Conservation (phyloP, 2,113 vertebrate species). For the Diadophis punctatus region DNA sequence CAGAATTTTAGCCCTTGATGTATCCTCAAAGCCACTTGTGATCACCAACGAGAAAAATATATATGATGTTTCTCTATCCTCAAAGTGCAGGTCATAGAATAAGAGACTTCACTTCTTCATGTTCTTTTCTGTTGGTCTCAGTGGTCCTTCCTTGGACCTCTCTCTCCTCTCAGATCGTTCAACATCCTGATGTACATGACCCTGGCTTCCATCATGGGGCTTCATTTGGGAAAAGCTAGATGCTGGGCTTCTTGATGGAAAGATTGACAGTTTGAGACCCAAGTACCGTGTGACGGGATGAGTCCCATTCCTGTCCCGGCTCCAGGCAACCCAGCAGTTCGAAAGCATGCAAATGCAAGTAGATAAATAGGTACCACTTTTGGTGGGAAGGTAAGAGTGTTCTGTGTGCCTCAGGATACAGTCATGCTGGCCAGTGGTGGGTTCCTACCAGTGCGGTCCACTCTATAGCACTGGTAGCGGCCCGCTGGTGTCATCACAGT, state of each 20-base stretch:
- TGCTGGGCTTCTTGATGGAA: neutral
- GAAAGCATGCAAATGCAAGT: neutral
- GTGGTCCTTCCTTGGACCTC: neutral
- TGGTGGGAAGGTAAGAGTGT: neutral
- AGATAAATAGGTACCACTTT: neutral
- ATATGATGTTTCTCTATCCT: neutral
- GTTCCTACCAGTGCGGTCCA: too few species aligned
- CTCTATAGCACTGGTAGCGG: too few species aligned
- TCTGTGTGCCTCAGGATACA: neutral
- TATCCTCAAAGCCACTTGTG: neutral
- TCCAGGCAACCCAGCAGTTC: neutral
- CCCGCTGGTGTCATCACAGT: too few species aligned
- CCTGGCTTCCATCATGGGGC: neutral
- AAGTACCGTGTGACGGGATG: neutral
- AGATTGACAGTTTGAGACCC: neutral
- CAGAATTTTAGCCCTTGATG: neutral
- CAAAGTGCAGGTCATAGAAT: neutral
- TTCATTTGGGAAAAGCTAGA: neutral
- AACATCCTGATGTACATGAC: neutral
- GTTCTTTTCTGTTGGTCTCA: neutral
- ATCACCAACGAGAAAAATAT: neutral
- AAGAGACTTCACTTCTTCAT: neutral
- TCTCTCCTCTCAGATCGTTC: neutral
- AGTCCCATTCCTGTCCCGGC: too few species aligned
- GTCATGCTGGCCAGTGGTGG: too few species aligned